Evolutionary conservation across 2,113 vertebrate genomes (phyloP).

Genomic region (Acanthochromis polyacanthus): DNA sequence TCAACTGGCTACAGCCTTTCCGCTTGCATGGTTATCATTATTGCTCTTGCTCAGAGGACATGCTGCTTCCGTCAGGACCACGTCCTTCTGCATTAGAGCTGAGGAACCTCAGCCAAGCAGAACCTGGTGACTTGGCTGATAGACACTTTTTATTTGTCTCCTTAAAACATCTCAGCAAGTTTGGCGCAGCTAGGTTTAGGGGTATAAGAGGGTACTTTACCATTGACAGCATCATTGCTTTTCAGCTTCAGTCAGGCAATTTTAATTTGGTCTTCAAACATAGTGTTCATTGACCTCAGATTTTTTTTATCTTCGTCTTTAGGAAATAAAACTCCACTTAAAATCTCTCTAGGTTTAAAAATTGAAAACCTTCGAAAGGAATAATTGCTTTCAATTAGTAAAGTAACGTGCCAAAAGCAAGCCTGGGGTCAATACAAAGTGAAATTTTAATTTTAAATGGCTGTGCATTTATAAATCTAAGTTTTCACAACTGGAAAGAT

Average conservation of each 20-base stretch:
- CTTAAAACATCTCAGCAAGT: constrained; percentile 25
- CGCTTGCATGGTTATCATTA: constrained; percentile 78
- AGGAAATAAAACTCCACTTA: too few species aligned
- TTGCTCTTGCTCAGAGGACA: constrained; percentile 78
- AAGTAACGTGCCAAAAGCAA: too few species aligned
- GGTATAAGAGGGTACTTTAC: background rate
- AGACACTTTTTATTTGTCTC: constrained; percentile 14
- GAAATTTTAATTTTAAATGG: too few species aligned
- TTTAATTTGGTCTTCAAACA: background rate
- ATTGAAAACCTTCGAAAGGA: too few species aligned
- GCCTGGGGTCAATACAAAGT: too few species aligned
- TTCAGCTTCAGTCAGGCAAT: background rate
- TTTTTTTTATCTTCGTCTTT: too few species aligned
- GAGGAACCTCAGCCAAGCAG: constrained; percentile 61
- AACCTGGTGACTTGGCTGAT: constrained; percentile 41
- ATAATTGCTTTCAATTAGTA: too few species aligned
- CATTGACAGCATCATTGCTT: constrained; percentile 3
- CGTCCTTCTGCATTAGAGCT: constrained; percentile 66
- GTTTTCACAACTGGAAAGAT: too few species aligned
- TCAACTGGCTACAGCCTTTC: constrained; percentile 69
- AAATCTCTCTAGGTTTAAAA: too few species aligned
- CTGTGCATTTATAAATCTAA: too few species aligned
- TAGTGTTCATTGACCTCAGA: too few species aligned
- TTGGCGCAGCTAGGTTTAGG: constrained; percentile 10
- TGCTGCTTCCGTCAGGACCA: constrained; percentile 74